phyloP scores from a whole-genome alignment of 2,888 invertebrate species.

The Oligia strigilis region DNA sequence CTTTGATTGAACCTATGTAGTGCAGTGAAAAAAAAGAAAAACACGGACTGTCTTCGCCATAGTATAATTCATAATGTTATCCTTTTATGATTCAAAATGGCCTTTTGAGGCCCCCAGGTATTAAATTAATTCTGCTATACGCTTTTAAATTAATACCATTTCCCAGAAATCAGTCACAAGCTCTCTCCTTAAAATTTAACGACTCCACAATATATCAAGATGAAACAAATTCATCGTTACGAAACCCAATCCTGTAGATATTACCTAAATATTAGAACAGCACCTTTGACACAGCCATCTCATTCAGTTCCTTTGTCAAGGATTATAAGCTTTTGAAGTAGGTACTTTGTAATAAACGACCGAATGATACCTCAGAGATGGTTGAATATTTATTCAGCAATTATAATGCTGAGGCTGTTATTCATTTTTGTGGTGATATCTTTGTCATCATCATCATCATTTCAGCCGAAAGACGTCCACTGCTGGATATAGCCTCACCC shows the following conservation, averaged over 20 bases:
- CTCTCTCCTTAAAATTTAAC: conserved; percentile 17
- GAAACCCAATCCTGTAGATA: conserved; percentile 25
- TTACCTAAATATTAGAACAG: conserved; percentile 36
- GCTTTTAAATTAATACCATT: conserved; percentile 1
- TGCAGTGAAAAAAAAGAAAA: too few relatives aligned
- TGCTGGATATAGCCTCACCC: too few relatives aligned
- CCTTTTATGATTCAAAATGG: too few relatives aligned
- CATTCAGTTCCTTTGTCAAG: conserved; percentile 53
- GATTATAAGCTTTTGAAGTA: conserved; percentile 60
- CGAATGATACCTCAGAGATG: conserved; percentile 34
- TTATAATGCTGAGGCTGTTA: conserved; percentile 21
- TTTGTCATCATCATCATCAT: background rate
- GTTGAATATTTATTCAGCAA: conserved; percentile 39
- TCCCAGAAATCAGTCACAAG: background rate
- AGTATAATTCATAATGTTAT: too few relatives aligned
- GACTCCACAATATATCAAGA: conserved; percentile 9
- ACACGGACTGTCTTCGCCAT: too few relatives aligned
- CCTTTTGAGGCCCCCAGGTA: too few relatives aligned
- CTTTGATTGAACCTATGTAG: too few relatives aligned
- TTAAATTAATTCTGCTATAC: conserved; percentile 7
- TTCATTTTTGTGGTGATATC: conserved; percentile 17
- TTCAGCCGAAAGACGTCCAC: too few relatives aligned
- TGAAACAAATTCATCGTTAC: conserved; percentile 14
- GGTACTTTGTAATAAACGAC: conserved; percentile 48
- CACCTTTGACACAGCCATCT: conserved; percentile 47